A percentile compares a stretch with the other conserved stretches of the same genome.
Conservation (phyloP, 2,888 invertebrate species). For the Icerya purchasi region DNA sequence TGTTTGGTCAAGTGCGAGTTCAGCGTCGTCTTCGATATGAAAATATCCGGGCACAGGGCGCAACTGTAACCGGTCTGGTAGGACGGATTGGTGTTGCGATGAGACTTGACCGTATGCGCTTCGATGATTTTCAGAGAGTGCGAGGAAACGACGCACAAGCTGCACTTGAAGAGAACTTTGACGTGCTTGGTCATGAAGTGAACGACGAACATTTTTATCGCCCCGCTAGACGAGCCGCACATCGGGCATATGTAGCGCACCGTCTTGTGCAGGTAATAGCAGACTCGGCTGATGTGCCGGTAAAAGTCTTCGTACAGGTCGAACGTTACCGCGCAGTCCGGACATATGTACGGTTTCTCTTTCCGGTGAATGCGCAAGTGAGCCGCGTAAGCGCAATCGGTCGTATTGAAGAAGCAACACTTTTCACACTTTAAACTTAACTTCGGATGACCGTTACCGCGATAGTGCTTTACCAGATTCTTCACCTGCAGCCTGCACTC, state of each 20-base stretch:
- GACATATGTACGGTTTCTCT: slow-evolving; percentile 14
- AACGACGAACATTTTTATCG: slow-evolving; percentile 5
- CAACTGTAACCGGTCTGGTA: slow-evolving; percentile 6
- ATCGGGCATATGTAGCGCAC: slow-evolving; percentile 14
- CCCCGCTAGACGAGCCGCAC: slow-evolving; percentile 8
- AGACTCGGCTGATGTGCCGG: slow-evolving; percentile 13
- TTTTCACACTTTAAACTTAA: slow-evolving; percentile 6
- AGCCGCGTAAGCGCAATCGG: slow-evolving; percentile 13
- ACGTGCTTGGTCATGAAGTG: slow-evolving; percentile 13
- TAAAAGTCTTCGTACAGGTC: slow-evolving; percentile 9
- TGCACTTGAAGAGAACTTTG: slow-evolving; percentile 14
- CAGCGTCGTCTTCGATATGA: slow-evolving; percentile 5
- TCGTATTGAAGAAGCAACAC: slow-evolving; percentile 7
- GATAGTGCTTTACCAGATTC: slow-evolving; percentile 4
- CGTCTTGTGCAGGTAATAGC: slow-evolving; percentile 14
- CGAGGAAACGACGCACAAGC: slow-evolving; percentile 10
- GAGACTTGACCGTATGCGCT: not conserved
- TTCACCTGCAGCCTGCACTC: slow-evolving; percentile 3
- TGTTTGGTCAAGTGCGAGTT: slow-evolving; percentile 8
- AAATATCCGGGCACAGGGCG: slow-evolving; percentile 6
- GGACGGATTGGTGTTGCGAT: not conserved
- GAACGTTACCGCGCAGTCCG: slow-evolving; percentile 16
- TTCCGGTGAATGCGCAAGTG: slow-evolving; percentile 15
- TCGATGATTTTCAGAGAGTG: slow-evolving; percentile 5
- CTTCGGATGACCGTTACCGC: not conserved